Evolutionary conservation across 2,797 vertebrate genomes (phyloP).

Genomic region (Hyperoplus immaculatus): DNA sequence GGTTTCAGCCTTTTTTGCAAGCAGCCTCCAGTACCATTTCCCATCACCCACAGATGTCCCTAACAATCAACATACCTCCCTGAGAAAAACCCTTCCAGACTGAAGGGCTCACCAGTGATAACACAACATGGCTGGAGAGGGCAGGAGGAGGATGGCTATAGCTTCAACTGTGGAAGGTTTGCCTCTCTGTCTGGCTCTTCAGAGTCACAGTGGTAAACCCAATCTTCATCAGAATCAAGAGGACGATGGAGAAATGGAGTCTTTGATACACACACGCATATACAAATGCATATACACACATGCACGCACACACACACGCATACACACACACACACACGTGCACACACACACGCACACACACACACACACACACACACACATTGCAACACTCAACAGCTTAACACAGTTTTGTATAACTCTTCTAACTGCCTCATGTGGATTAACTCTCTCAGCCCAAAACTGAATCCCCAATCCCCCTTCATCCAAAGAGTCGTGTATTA

Average conservation of each 20-base stretch:
- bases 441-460: constrained; percentile 56
- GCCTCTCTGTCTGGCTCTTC: constrained; percentile 32
- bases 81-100: constrained; percentile 42
- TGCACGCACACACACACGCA: constrained; percentile 12
- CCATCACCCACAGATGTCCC: constrained; percentile 47
- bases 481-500: constrained; percentile 64
- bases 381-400: constrained; percentile 57
- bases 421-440: constrained; percentile 69
- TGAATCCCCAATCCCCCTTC: constrained; percentile 46
- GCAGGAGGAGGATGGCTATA: too few species aligned
- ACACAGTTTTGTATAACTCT: constrained; percentile 54
- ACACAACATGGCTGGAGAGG: constrained; percentile 12
- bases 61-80: constrained; percentile 52
- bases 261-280: constrained; percentile 24
- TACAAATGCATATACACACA: too few species aligned
- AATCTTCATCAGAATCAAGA: constrained; percentile 47
- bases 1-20: neutral
- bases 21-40: constrained; percentile 29
- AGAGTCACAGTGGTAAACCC: constrained; percentile 18
- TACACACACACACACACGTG: constrained; percentile 18
- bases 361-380: constrained; percentile 17
- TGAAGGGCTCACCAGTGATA: constrained; percentile 34
- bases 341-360: constrained; percentile 8
- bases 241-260: constrained; percentile 37
- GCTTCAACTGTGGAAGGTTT: neutral